phyloP scores from a whole-genome alignment of 2,797 vertebrate species.

The Amphiprion clarkii region DNA sequence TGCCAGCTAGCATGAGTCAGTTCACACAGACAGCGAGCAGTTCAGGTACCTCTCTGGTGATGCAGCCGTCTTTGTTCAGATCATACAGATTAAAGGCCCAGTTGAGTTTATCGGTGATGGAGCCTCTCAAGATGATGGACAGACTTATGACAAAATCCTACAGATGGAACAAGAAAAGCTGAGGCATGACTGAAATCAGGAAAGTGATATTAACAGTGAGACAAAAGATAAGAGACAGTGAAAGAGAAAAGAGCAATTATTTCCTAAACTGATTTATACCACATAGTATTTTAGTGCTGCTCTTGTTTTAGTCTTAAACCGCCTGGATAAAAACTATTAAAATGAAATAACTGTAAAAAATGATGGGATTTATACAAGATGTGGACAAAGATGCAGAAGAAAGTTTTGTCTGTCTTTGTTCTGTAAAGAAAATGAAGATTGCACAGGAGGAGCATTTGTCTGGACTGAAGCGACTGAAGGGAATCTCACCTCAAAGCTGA shows the following conservation, averaged over 20 bases:
- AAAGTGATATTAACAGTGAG: neutral
- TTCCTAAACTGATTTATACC: no score
- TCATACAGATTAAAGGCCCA: constrained; percentile 99
- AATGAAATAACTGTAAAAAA: neutral
- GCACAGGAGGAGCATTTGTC: neutral
- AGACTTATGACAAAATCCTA: constrained; percentile 96
- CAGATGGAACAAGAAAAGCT: constrained; percentile 1
- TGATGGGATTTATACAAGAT: neutral
- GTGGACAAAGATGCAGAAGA: neutral
- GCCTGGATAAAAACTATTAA: neutral
- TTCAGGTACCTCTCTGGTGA: constrained; percentile 94
- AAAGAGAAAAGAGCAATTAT: no score
- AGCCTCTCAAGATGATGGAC: constrained; percentile 95
- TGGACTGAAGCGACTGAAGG: neutral
- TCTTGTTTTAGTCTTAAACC: no score
- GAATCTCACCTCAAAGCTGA: constrained; percentile 92
- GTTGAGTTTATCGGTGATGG: constrained; percentile 93
- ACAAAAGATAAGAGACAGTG: neutral
- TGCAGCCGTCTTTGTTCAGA: constrained; percentile 98
- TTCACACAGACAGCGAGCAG: neutral
- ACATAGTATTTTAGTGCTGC: no score
- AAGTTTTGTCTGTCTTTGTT: neutral
- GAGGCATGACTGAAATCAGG: neutral
- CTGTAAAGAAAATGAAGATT: neutral
- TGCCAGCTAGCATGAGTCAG: neutral